Conservation (phyloP, 1,140 invertebrate genomes). For the Lanistes nyassanus region DNA sequence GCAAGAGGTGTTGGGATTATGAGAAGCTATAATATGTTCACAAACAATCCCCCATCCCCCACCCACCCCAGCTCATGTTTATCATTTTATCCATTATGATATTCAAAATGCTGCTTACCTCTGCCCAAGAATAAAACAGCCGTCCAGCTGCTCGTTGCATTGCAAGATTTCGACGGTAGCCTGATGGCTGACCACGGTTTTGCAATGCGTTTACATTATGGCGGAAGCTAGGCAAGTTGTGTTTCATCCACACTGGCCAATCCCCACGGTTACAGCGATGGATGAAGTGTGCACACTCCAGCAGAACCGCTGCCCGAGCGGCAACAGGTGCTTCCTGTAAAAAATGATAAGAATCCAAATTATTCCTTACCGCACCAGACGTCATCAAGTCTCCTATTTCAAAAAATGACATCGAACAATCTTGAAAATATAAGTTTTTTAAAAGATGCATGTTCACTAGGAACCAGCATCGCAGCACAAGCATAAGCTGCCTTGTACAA, state of each 20-base stretch:
- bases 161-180: conserved; percentile 79
- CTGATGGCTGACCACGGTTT: conserved; percentile 65
- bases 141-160: conserved; percentile 92
- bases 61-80: too few species aligned
- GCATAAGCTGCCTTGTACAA: too few species aligned
- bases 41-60: too few species aligned
- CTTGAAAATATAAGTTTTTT: too few species aligned
- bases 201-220: conserved; percentile 58
- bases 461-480: conserved; percentile 90
- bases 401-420: neutral
- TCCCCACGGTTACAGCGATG: conserved; percentile 97
- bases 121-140: conserved; percentile 97
- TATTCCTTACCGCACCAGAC: neutral
- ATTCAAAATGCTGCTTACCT: conserved; percentile 76
- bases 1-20: too few species aligned
- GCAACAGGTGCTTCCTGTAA: conserved; percentile 93
- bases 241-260: conserved; percentile 96
- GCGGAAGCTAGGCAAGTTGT: conserved; percentile 80
- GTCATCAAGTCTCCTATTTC: neutral
- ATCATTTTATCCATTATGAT: too few species aligned
- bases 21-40: too few species aligned
- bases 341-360: neutral
- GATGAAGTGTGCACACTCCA: conserved; percentile 97
- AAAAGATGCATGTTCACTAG: too few species aligned
- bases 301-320: conserved; percentile 85